Base-by-base conservation (phyloP, 2,888 invertebrate genomes). In the Pammene fasciana region DNA sequence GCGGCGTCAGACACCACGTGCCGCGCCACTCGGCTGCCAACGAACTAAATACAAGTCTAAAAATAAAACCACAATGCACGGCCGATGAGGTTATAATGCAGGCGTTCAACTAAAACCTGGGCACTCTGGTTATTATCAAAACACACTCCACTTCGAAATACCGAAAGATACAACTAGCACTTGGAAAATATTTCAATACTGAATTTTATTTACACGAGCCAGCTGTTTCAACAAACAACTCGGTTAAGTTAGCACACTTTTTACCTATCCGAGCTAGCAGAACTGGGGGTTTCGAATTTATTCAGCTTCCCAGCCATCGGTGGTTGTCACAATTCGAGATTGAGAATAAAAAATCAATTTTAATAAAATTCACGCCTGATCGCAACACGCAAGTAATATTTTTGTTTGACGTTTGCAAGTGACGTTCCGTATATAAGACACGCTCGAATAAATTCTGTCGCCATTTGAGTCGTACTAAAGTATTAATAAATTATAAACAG, bases 211-310 rank as follows among this genome's bases (percentile, higher is more conserved):
- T 84, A 86, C 84, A 83, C 78, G 75, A 82, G 81, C 86, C 91
- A 91, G 91, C 91, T 92, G 92, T 86, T 83, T 82, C 88, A 87
- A 90, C 86, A 92, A 89, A 90, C 89, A 90, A 80, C 80, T 76
- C 76, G 73, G 76, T 79, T 78, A 85, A 82, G 83, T 85, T 86
- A 86, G 77, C 82, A 83, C 84, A 85, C 85, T 80, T 77, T 86
- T 91, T 95, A 97, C 97, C 97, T 97, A 93, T 97, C 97, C 74
- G 97, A 97, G 90, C 97, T 97, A 74, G 97, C 97, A 72, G 97
- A 97, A 86, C 97, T 97, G 78, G 97, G 97, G 76, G 97, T 96
- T 90, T 97, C 97, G 82, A 96, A 95, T 85, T 94, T 95, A 81
- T 94, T 94, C 85, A 93, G 84, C 84, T 89, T 92, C 75, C 91